A percentile compares a stretch with the other conserved stretches of the same genome.
phyloP scores from a whole-genome alignment of 1,140 invertebrate species.

The Lepidurus apus region DNA sequence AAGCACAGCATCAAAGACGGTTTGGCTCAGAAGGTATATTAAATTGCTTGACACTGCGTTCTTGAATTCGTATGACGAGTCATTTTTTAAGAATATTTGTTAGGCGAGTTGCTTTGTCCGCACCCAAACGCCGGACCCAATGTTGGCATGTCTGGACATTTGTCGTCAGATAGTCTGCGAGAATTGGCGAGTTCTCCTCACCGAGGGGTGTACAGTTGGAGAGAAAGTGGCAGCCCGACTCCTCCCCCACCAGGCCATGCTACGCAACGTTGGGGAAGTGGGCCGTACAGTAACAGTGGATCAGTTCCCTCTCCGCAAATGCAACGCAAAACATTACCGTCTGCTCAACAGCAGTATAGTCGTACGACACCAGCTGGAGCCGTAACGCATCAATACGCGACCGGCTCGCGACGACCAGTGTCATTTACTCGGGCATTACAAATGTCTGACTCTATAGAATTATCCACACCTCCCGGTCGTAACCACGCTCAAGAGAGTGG shows the following conservation, averaged over 20 bases:
- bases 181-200: slow-evolving; percentile 78
- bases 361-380: slow-evolving; percentile 43
- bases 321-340: slow-evolving; percentile 25
- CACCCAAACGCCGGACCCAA: slow-evolving; percentile 56
- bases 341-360: slow-evolving; percentile 36
- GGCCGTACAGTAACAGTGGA: neutral
- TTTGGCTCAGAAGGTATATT: slow-evolving; percentile 32
- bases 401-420: slow-evolving; percentile 25
- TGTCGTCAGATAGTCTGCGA: slow-evolving; percentile 47
- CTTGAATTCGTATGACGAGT: slow-evolving; percentile 31
- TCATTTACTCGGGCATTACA: slow-evolving; percentile 23
- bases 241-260: neutral
- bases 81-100: slow-evolving; percentile 23
- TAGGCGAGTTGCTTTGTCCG: slow-evolving; percentile 43
- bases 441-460: slow-evolving; percentile 36
- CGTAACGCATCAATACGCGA: slow-evolving; percentile 35
- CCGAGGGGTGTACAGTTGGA: slow-evolving; percentile 75
- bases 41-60: slow-evolving; percentile 25
- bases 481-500: slow-evolving; percentile 43
- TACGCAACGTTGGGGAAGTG: neutral
- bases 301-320: slow-evolving; percentile 52
- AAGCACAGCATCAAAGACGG: slow-evolving; percentile 31
- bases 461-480: slow-evolving; percentile 34
- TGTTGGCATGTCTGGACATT: slow-evolving; percentile 27
- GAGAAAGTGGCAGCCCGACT: slow-evolving; percentile 48